phyloP scores from a whole-genome alignment of 1,140 invertebrate species.

The Zaprionus nigranus region DNA sequence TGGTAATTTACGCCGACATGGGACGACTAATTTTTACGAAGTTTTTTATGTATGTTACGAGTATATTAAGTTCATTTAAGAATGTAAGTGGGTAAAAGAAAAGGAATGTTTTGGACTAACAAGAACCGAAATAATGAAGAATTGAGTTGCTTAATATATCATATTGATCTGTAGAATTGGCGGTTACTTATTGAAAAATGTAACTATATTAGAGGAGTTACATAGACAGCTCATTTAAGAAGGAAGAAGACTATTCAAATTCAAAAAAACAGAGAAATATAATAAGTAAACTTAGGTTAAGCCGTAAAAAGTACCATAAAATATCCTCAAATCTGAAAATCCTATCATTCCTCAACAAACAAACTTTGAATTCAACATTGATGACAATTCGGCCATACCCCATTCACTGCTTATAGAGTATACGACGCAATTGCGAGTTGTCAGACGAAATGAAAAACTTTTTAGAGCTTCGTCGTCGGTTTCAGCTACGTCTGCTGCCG shows the following conservation, averaged over 20 bases:
- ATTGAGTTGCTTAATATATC: neutral
- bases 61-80: neutral
- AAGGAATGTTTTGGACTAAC: neutral
- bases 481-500: neutral
- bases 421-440: constrained; percentile 3
- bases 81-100: neutral
- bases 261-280: too few relatives aligned
- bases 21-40: too few relatives aligned
- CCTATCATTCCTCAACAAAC: too few relatives aligned
- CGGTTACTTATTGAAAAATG: neutral
- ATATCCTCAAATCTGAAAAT: too few relatives aligned
- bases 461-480: neutral
- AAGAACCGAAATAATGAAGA: neutral
- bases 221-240: too few relatives aligned
- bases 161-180: neutral
- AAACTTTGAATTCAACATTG: neutral
- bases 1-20: neutral
- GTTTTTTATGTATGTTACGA: too few relatives aligned
- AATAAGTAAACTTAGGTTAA: too few relatives aligned
- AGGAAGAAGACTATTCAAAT: too few relatives aligned
- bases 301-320: too few relatives aligned
- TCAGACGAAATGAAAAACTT: constrained; percentile 14
- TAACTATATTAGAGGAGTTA: too few relatives aligned
- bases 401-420: constrained; percentile 4
- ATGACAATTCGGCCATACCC: neutral